A percentile compares a stretch with the other conserved stretches of the same genome.
Conservation (phyloP, 2,888 invertebrate genomes). For the Cordilura impudica region DNA sequence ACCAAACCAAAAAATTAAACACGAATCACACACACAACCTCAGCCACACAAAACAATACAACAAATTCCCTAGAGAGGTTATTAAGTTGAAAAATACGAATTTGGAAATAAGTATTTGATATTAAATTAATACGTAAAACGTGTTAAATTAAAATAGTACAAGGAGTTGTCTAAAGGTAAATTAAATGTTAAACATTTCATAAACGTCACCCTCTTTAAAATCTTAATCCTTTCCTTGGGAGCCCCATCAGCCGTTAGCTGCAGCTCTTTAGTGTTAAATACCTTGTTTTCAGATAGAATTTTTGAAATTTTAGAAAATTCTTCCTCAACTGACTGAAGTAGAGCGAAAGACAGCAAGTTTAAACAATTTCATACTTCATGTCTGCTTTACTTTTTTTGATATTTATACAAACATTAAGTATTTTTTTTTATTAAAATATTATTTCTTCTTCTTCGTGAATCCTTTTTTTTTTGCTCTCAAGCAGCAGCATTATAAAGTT, state of each 20-base stretch:
- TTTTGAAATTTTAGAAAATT: background rate
- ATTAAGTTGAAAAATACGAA: background rate
- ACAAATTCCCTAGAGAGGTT: background rate
- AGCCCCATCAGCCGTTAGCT: background rate
- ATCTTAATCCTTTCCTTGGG: constrained; percentile 1
- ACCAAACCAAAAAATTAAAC: constrained; percentile 34
- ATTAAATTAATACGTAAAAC: constrained; percentile 59
- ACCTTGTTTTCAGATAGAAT: constrained; percentile 36
- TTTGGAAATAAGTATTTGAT: constrained; percentile 46
- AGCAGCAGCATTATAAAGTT: constrained; percentile 18
- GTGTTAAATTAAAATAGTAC: constrained; percentile 54
- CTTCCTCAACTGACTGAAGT: constrained; percentile 46
- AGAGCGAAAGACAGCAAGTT: constrained; percentile 45
- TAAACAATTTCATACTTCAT: constrained; percentile 15
- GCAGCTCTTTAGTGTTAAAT: constrained; percentile 16
- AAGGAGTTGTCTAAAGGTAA: constrained; percentile 14
- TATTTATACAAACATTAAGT: constrained; percentile 10
- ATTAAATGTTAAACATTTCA: constrained; percentile 46
- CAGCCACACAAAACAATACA: too few species aligned
- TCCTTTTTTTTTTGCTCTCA: background rate
- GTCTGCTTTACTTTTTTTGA: constrained; percentile 3
- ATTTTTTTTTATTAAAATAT: constrained; percentile 36
- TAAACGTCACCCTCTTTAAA: constrained; percentile 37
- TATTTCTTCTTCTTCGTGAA: constrained; percentile 3
- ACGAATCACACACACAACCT: constrained; percentile 56